A percentile compares a stretch with the other conserved stretches of the same genome.
Conservation (phyloP, 2,113 vertebrate species). For the Lucifuga dentata region DNA sequence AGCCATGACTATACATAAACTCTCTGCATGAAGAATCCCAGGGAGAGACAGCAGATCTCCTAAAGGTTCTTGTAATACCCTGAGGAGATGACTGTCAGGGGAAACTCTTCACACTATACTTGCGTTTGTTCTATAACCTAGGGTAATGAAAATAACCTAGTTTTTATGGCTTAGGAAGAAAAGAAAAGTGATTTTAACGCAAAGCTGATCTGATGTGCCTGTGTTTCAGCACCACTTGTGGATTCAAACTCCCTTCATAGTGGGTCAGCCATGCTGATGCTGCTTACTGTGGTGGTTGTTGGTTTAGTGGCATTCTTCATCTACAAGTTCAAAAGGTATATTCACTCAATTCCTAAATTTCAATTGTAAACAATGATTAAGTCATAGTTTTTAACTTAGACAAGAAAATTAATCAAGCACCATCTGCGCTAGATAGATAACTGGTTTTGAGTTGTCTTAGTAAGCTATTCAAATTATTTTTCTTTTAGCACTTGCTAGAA, state of each 20-base stretch:
- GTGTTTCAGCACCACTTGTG: slow-evolving; percentile 88
- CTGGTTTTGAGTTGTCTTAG: no score
- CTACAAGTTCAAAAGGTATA: slow-evolving; percentile 98
- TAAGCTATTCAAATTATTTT: no score
- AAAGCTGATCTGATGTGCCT: slow-evolving; percentile 8
- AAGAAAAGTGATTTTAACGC: slow-evolving; percentile 9
- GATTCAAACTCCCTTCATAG: slow-evolving; percentile 90
- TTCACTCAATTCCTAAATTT: background rate
- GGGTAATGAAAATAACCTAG: slow-evolving; percentile 41
- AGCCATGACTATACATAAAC: slow-evolving; percentile 73
- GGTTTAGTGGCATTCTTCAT: slow-evolving; percentile 95
- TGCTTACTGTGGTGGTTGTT: slow-evolving; percentile 91
- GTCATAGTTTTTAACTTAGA: no score
- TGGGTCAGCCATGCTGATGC: slow-evolving; percentile 93
- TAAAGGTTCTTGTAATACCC: slow-evolving; percentile 56
- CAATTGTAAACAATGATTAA: no score
- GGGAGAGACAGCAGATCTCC: slow-evolving; percentile 53
- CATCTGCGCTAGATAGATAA: no score
- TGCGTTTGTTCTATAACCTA: slow-evolving; percentile 24
- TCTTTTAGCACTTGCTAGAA: no score
- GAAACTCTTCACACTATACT: slow-evolving; percentile 29
- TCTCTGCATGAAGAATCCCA: slow-evolving; percentile 35
- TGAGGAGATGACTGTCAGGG: slow-evolving; percentile 49
- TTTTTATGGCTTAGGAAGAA: background rate
- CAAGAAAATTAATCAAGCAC: no score